A percentile compares a stretch with the other conserved stretches of the same genome.
These are phyloP conservation scores for Drosophila infuscata DNA, from an alignment of 2,888 invertebrate species.

Conservation along the genomic window DNA sequence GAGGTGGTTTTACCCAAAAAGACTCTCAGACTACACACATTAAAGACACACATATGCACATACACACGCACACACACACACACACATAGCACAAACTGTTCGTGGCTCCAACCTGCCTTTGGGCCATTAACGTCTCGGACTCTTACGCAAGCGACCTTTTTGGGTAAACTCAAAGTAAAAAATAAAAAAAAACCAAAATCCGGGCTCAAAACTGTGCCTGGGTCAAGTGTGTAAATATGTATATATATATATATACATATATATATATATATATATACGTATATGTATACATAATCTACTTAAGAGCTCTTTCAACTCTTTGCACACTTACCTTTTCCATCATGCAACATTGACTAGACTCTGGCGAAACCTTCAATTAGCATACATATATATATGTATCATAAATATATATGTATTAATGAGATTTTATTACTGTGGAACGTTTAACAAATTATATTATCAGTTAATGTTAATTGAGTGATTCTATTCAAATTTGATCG, in stretches of 20 bases:
- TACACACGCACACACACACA: slow-evolving; percentile 15
- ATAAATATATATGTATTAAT: background rate
- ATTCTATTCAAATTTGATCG: background rate
- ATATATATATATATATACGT: background rate
- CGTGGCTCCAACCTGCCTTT: slow-evolving; percentile 27
- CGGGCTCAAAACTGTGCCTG: slow-evolving; percentile 63
- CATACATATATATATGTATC: slow-evolving; percentile 12
- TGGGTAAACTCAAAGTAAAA: slow-evolving; percentile 41
- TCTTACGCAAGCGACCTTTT: slow-evolving; percentile 52
- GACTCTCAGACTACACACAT: slow-evolving; percentile 6
- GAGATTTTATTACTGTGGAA: slow-evolving; percentile 1
- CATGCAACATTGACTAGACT: background rate
- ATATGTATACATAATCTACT: background rate
- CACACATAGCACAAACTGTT: slow-evolving; percentile 20
- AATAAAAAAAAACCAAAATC: slow-evolving; percentile 13
- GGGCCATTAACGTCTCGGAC: slow-evolving; percentile 38
- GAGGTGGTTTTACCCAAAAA: slow-evolving; percentile 45
- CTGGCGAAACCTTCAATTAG: slow-evolving; percentile 44
- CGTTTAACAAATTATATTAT: background rate
- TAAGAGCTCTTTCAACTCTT: slow-evolving; percentile 32
- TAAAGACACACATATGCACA: background rate
- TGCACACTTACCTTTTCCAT: slow-evolving; percentile 1
- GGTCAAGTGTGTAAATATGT: slow-evolving; percentile 25
- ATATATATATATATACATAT: background rate
- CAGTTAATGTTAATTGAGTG: background rate